Evolutionary conservation across 2,113 vertebrate species (phyloP).

Genomic region (Pogonocichla stellata): DNA sequence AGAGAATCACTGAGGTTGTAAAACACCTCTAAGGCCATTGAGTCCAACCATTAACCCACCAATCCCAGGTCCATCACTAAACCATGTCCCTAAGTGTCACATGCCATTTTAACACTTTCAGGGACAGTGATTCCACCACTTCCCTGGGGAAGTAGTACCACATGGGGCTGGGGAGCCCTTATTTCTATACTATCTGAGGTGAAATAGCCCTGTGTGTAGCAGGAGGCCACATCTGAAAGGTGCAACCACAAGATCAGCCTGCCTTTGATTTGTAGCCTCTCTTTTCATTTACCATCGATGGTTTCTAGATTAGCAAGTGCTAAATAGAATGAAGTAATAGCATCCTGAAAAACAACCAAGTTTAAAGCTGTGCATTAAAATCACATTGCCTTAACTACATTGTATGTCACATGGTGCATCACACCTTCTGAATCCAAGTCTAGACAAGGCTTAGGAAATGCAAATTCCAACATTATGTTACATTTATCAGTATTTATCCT

Average conservation of each 20-base stretch:
- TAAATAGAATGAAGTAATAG: not conserved
- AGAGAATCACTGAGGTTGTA: not conserved
- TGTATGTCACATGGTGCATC: not conserved
- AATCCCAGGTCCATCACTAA: not conserved
- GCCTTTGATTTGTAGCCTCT: not conserved
- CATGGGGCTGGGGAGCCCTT: rapidly evolving
- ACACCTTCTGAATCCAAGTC: slow-evolving; percentile 19
- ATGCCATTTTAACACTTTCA: not conserved
- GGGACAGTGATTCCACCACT: not conserved
- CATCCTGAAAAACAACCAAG: not conserved
- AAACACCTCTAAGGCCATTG: not conserved
- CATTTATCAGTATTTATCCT: not conserved
- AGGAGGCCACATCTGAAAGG: not conserved
- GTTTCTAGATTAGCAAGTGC: not conserved
- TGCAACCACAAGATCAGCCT: not conserved
- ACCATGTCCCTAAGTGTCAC: not conserved
- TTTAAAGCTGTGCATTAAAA: not conserved
- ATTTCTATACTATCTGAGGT: not conserved
- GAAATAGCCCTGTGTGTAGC: not conserved
- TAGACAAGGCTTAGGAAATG: slow-evolving; percentile 2
- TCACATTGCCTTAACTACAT: not conserved
- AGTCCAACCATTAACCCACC: not conserved
- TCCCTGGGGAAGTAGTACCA: not conserved
- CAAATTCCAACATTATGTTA: not conserved
- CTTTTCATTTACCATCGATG: not conserved